Conservation (phyloP, 2,113 vertebrate genomes). For the Acanthisitta chloris region DNA sequence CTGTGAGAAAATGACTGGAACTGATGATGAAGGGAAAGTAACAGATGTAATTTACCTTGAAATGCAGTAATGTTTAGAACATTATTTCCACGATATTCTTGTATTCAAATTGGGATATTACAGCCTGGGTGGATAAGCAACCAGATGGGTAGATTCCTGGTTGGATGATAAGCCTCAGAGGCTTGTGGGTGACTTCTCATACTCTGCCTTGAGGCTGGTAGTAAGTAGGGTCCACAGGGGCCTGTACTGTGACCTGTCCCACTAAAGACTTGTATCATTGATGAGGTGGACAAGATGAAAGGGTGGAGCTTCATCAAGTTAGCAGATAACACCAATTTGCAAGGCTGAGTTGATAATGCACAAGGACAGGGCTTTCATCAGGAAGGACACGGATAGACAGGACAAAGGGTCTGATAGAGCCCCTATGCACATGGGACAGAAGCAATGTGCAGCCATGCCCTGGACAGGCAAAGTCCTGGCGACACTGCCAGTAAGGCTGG, state of each 20-base stretch:
- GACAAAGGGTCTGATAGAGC: background rate
- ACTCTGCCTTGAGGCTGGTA: background rate
- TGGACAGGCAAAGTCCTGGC: background rate
- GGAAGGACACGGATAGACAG: background rate
- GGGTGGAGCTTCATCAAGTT: background rate
- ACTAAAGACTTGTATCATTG: background rate
- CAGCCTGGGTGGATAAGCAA: background rate
- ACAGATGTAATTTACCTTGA: background rate
- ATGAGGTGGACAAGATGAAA: background rate
- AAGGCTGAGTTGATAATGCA: background rate
- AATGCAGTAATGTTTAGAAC: background rate
- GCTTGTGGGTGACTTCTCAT: background rate
- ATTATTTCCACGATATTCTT: background rate
- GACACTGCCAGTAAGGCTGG: background rate
- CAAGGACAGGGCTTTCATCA: background rate
- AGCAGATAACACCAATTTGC: background rate
- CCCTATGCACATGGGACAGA: background rate
- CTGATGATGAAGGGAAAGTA: background rate
- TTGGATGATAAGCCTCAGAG: background rate
- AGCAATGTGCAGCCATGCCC: background rate
- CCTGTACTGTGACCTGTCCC: background rate
- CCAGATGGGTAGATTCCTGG: background rate
- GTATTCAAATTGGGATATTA: background rate
- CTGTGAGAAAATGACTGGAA: background rate
- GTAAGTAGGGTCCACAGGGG: background rate